phyloP scores from a whole-genome alignment of 1,140 invertebrate species.

The Octopus sinensis region DNA sequence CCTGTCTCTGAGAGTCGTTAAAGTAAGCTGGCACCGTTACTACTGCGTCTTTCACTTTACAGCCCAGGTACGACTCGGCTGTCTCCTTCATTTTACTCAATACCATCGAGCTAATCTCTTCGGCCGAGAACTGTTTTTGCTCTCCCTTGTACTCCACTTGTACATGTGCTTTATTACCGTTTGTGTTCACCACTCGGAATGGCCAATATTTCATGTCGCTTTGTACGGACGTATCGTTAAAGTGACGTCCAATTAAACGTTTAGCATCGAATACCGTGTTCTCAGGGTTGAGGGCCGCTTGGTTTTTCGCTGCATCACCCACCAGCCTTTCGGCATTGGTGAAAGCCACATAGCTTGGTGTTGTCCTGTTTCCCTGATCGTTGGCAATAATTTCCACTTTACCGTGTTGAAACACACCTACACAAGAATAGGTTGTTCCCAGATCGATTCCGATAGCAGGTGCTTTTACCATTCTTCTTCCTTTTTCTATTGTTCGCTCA shows the following conservation, averaged over 20 bases:
- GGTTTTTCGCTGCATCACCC: conserved; percentile 71
- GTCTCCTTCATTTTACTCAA: too few species aligned
- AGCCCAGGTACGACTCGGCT: too few species aligned
- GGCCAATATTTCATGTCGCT: conserved; percentile 67
- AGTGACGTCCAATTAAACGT: conserved; percentile 87
- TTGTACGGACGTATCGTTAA: conserved; percentile 82
- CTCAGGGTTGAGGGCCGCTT: conserved; percentile 78
- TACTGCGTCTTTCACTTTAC: too few species aligned
- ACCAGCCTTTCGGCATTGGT: conserved; percentile 80
- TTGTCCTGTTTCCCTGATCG: conserved; percentile 89
- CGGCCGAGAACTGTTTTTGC: too few species aligned
- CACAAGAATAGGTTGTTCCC: conserved; percentile 62
- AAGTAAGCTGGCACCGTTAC: too few species aligned
- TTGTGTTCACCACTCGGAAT: conserved; percentile 67
- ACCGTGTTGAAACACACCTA: conserved; percentile 65
- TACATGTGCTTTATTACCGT: conserved; percentile 70
- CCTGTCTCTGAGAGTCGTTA: too few species aligned
- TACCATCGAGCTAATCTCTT: too few species aligned
- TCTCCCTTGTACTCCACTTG: conserved; percentile 69
- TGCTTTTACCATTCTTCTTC: too few species aligned
- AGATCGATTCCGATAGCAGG: conserved; percentile 61
- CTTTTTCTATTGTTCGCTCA: too few species aligned
- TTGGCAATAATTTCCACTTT: conserved; percentile 89
- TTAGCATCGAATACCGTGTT: conserved; percentile 84
- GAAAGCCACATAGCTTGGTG: conserved; percentile 86